Evolutionary conservation across 1,140 invertebrate genomes (phyloP).

Genomic region (Radopholus similis): DNA sequence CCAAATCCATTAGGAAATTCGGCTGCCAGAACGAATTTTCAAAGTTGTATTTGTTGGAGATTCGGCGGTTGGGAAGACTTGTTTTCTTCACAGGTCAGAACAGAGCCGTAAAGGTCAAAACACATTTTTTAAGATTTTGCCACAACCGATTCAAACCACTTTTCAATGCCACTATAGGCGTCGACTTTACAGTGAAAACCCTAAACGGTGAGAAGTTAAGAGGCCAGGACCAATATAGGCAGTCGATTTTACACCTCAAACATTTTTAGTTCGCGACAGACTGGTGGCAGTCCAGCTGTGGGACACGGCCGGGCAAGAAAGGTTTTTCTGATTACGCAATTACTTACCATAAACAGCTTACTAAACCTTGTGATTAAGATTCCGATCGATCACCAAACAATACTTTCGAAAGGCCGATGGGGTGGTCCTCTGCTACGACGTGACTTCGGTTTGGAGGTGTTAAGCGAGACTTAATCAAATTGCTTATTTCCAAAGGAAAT

Average conservation of each 20-base stretch:
- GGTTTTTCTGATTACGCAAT: constrained; percentile 50
- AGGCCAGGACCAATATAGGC: too few relatives aligned
- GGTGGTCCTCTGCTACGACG: constrained; percentile 68
- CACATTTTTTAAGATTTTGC: constrained; percentile 61
- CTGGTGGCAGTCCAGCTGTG: constrained; percentile 66
- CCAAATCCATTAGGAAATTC: constrained; percentile 44
- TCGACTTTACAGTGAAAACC: constrained; percentile 68
- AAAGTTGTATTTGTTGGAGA: constrained; percentile 69
- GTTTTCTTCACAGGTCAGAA: constrained; percentile 64
- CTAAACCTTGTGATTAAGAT: constrained; percentile 61
- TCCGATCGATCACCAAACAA: constrained; percentile 70
- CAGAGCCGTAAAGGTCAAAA: constrained; percentile 18
- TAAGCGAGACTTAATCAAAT: neutral
- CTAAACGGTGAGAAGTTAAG: too few relatives aligned
- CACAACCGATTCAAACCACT: constrained; percentile 63
- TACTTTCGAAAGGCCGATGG: constrained; percentile 72
- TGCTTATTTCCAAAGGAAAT: constrained; percentile 60
- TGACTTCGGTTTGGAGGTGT: constrained; percentile 62
- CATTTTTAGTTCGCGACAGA: constrained; percentile 62
- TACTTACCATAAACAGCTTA: neutral
- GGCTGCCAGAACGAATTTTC: constrained; percentile 63
- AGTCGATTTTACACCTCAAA: constrained; percentile 68
- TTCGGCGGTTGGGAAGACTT: constrained; percentile 67
- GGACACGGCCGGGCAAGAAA: constrained; percentile 68
- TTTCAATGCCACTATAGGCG: constrained; percentile 66